Evolutionary conservation across 2,113 vertebrate species (phyloP).

Genomic region (Halichoeres trimaculatus): DNA sequence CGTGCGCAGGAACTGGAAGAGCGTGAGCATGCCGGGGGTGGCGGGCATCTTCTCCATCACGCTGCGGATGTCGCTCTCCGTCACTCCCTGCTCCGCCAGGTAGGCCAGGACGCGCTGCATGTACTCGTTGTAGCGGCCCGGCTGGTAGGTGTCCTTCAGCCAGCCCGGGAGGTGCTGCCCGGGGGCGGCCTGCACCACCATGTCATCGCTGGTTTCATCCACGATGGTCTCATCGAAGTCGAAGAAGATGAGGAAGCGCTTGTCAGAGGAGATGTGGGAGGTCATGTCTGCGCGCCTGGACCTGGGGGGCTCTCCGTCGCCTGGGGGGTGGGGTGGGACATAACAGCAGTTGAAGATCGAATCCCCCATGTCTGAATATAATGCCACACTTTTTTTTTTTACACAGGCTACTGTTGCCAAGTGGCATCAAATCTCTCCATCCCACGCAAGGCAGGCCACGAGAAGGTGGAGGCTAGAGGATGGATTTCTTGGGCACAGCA

Average conservation of each 20-base stretch:
- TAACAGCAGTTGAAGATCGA: slow-evolving; percentile 84
- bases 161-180: slow-evolving; percentile 86
- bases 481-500: slow-evolving; percentile 48
- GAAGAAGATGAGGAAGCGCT: slow-evolving; percentile 91
- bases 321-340: slow-evolving; percentile 82
- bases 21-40: slow-evolving; percentile 88
- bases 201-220: slow-evolving; percentile 94
- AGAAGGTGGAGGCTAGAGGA: slow-evolving; percentile 29
- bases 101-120: slow-evolving; percentile 92
- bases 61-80: slow-evolving; percentile 82
- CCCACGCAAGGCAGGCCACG: slow-evolving; percentile 38
- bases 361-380: slow-evolving; percentile 74
- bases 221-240: slow-evolving; percentile 98
- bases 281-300: slow-evolving; percentile 77
- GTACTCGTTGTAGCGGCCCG: slow-evolving; percentile 93
- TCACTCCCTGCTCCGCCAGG: slow-evolving; percentile 91
- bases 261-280: slow-evolving; percentile 68
- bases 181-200: slow-evolving; percentile 86
- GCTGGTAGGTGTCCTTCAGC: slow-evolving; percentile 88
- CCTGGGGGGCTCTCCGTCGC: slow-evolving; percentile 61
- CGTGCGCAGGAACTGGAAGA: slow-evolving; percentile 90
- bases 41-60: slow-evolving; percentile 91
- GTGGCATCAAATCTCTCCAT: slow-evolving; percentile 58
- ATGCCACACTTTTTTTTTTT: slow-evolving; percentile 28
- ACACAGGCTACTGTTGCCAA: slow-evolving; percentile 28